Conservation (phyloP, 2,113 vertebrate species). For the Psilopogon haemacephalus region DNA sequence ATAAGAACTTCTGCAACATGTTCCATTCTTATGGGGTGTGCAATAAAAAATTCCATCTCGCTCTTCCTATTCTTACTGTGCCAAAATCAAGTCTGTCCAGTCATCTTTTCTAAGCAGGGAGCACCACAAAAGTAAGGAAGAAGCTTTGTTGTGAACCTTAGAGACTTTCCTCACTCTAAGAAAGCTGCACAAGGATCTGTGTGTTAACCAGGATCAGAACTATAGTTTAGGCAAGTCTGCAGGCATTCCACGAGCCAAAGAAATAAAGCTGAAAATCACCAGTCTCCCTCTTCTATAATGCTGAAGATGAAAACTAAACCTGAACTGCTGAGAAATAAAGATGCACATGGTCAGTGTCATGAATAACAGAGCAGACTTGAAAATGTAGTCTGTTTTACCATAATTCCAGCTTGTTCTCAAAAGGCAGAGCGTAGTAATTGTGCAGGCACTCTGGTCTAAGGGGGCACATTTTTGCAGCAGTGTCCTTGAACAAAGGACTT, state of each 20-base stretch:
- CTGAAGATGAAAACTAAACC: neutral
- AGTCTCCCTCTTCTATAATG: neutral
- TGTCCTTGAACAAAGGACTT: neutral
- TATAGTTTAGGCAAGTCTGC: neutral
- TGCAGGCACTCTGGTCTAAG: neutral
- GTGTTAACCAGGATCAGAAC: neutral
- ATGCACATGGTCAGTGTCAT: fast-evolving
- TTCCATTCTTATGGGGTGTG: neutral
- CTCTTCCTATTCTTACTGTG: neutral
- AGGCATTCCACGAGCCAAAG: neutral
- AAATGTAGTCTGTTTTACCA: neutral
- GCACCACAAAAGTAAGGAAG: neutral
- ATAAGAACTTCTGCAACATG: neutral
- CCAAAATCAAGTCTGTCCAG: neutral
- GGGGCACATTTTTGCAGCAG: neutral
- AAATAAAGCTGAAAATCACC: neutral
- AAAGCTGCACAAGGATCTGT: neutral
- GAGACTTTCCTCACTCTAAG: neutral
- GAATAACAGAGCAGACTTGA: neutral
- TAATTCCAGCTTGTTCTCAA: neutral
- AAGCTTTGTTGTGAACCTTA: neutral
- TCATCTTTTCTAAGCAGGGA: neutral
- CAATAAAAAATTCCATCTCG: neutral
- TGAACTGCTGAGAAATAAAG: neutral
- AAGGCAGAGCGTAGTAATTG: neutral